A percentile compares a stretch with the other conserved stretches of the same genome.
phyloP scores from a whole-genome alignment of 2,797 vertebrate genomes.

The Rhabdomys pumilio region DNA sequence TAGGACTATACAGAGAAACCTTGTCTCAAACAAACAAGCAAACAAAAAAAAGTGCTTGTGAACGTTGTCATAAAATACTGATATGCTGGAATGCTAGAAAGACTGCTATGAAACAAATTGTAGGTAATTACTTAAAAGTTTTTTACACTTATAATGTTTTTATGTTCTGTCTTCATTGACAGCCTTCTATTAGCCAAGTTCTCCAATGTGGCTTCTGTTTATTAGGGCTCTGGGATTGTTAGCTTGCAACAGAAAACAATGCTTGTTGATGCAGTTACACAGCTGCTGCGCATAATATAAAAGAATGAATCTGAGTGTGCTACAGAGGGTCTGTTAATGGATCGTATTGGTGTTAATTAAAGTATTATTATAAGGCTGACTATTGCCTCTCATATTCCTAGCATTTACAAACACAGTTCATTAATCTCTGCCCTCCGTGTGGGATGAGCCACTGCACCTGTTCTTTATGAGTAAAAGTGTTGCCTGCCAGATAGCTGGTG shows the following conservation, averaged over 20 bases:
- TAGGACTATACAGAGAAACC: too few species aligned
- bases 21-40: too few species aligned
- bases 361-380: constrained; percentile 74
- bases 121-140: neutral
- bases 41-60: too few species aligned
- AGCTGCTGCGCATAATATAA: constrained; percentile 58
- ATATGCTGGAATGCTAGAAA: neutral
- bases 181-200: neutral
- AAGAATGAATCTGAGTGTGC: constrained; percentile 67
- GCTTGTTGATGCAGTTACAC: constrained; percentile 46
- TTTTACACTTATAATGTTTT: neutral
- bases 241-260: constrained; percentile 8
- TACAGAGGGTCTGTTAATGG: constrained; percentile 74
- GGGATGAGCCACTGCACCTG: constrained; percentile 73
- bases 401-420: constrained; percentile 74
- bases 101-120: neutral
- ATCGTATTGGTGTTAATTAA: constrained; percentile 74
- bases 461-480: constrained; percentile 55
- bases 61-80: neutral
- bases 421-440: constrained; percentile 76
- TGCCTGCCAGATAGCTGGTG: constrained; percentile 63
- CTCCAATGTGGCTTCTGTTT: neutral
- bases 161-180: constrained; percentile 33
- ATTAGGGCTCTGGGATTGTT: neutral
- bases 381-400: constrained; percentile 42